These are phyloP conservation scores for Cecropterus lyciades DNA, from an alignment of 1,140 invertebrate genomes.

Conservation along the genomic window DNA sequence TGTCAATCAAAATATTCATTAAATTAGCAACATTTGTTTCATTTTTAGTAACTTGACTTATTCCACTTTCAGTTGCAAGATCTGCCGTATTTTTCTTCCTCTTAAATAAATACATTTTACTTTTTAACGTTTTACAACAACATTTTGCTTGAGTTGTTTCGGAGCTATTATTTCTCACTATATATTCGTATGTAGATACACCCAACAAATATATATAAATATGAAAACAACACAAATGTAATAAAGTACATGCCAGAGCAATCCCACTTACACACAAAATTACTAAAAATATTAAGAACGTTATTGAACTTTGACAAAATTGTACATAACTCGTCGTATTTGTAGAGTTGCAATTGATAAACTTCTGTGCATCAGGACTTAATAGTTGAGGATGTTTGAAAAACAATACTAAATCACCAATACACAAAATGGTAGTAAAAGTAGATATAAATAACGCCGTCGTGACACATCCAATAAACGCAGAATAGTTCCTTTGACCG, in stretches of 20 bases:
- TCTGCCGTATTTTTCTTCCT: conserved; percentile 34
- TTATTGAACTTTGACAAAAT: conserved; percentile 68
- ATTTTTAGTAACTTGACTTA: conserved; percentile 26
- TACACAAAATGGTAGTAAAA: conserved; percentile 88
- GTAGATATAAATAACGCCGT: conserved; percentile 91
- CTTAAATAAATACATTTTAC: conserved; percentile 33
- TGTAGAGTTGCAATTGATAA: conserved; percentile 57
- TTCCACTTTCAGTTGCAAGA: conserved; percentile 29
- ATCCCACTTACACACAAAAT: conserved; percentile 89
- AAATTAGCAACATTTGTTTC: conserved; percentile 55
- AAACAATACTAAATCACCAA: conserved; percentile 88
- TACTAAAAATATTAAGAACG: conserved; percentile 87
- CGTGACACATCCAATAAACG: conserved; percentile 94
- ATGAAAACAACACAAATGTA: conserved; percentile 96
- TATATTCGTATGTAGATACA: conserved; percentile 96
- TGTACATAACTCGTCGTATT: conserved; percentile 44
- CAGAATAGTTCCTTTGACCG: conserved; percentile 94
- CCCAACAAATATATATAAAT: conserved; percentile 94
- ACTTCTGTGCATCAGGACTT: conserved; percentile 72
- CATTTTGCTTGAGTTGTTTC: conserved; percentile 18
- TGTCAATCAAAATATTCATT: conserved; percentile 60
- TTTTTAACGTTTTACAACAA: conserved; percentile 30
- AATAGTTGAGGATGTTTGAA: conserved; percentile 85
- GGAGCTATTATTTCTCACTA: conserved; percentile 61
- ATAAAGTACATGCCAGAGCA: conserved; percentile 90